Base-by-base conservation (phyloP, 1,140 invertebrate genomes). In the Vanessa tameamea region DNA sequence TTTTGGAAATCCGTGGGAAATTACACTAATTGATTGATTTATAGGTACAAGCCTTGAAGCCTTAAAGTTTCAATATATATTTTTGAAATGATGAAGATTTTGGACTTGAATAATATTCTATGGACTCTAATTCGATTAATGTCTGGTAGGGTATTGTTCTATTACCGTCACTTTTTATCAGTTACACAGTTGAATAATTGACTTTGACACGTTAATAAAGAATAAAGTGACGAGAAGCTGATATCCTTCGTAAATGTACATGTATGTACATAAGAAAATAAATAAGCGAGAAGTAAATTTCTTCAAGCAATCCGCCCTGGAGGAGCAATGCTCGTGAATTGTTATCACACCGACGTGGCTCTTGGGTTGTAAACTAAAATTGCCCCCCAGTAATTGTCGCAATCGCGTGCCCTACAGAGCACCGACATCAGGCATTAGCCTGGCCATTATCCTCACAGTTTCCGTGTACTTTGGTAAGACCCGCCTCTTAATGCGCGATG, bases 11-110 rank as follows among this genome's bases (percentile, higher is more conserved):
- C 12, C 64, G 64, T 63, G 37, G 26, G 59, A 64, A 47, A 43
- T 47, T 64, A 47, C 8, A 48, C 12, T 64, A 64, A 64, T 64
- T 64, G 63, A 64, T 64, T 47, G 63, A 57, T 53, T 15, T 15
- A 9, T n/a, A n/a, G 15, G n/a, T n/a, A 53, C 15, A 13, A 15
- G 14, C 6, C 50, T 37, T 5, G 3, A 9, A 43, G 37, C 9
- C 37, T 43, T 43, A 0, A 9, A 43, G 37, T 43, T 43, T 43
- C 37, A 43, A 43, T 43, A 43, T 9, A 43, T 6, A 8, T 43
- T 7, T 0, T 43, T 43, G 37, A 43, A 8, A 43, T 43, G 7
- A 43, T 9, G 37, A 11, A 43, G 37, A 5, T 43, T 43, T 43
- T 8, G 7, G 37, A 43, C 37, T 43, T 5, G 7, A 43, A 43